Evolutionary conservation across 2,113 vertebrate species (phyloP), one percentile per base, ranked within the genome.

Genomic region (Passer domesticus): DNA sequence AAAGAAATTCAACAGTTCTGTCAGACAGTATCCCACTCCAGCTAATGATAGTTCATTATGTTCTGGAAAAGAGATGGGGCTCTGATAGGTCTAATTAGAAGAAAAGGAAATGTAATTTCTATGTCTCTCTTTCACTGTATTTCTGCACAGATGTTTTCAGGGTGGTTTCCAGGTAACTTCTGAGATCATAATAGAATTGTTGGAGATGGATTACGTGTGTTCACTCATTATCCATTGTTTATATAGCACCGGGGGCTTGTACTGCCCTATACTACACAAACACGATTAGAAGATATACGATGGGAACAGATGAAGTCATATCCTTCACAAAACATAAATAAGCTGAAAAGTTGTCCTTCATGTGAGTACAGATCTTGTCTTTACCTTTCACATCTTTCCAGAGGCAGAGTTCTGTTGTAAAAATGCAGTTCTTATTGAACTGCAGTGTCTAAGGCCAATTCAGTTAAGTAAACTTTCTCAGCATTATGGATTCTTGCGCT

Each of bases 141-240:
- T 83, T 62, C 39, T 81, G n/a, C 37, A 21, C 13, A 73, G 43
- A 39, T 66, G 39, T 83, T 73, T 95, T 55, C 14, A n/a, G 20
- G 58, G 58, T 19, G 69, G 70, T 91, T 92, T 94, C 81, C 89
- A 90, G 64, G 73, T 84, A 73, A 47, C 93, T 33, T 11, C 46
- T 76, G 70, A 68, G 82, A 77, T 62, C 7, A 12, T 43, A 30
- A 58, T 20, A 11, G 41, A 55, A 44, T 35, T 75, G 30, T 53
- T 73, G 62, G 46, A 27, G 69, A 18, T 5, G 2, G 63, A 44
- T 79, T 58, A 37, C 0, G 0, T 69, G 8, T 47, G 10, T 43
- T 73, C 5, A 44, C 49, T 75, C 64, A 46, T 89, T 82, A 66
- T 35, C 46, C 11, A 2, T 30, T 95, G 44, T 82, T 92, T 69